Evolutionary conservation across 2,888 invertebrate species (phyloP).

Genomic region (Drosophila prolongata): DNA sequence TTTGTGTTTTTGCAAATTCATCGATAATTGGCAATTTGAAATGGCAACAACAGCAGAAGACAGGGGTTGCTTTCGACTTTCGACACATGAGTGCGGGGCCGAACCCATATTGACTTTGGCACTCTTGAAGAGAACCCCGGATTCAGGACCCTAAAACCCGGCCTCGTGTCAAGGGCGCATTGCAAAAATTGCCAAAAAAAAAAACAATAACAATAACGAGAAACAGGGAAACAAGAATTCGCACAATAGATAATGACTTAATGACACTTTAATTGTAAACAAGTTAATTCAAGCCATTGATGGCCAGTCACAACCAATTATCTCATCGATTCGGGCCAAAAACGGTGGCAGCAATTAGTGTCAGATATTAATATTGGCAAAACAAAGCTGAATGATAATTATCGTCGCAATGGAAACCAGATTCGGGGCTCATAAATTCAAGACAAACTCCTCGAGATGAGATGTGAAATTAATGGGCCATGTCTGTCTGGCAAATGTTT

Average conservation of each 20-base stretch:
- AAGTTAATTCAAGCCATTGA: conserved; percentile 74
- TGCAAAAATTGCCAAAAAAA: conserved; percentile 52
- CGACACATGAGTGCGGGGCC: conserved; percentile 47
- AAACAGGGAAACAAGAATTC: conserved; percentile 31
- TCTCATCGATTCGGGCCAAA: conserved; percentile 37
- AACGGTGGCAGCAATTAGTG: conserved; percentile 77
- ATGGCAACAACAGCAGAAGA: conserved; percentile 64
- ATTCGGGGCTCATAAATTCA: conserved; percentile 29
- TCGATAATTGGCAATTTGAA: conserved; percentile 80
- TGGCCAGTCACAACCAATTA: conserved; percentile 70
- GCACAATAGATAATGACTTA: conserved; percentile 77
- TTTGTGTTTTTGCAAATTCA: conserved; percentile 79
- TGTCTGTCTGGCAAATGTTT: conserved; percentile 68
- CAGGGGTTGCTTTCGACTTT: conserved; percentile 66
- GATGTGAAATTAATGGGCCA: conserved; percentile 69
- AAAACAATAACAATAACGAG: conserved; percentile 23
- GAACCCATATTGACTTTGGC: conserved; percentile 45
- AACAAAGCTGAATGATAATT: conserved; percentile 38
- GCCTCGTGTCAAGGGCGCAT: conserved; percentile 68
- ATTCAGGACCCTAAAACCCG: conserved; percentile 16
- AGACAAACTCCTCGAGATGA: conserved; percentile 32
- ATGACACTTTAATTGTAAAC: conserved; percentile 78
- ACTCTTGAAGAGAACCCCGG: conserved; percentile 33
- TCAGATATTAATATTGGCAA: conserved; percentile 59
- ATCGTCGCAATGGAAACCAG: conserved; percentile 42